Conservation (phyloP, 2,113 vertebrate species). For the Trichechus manatus region DNA sequence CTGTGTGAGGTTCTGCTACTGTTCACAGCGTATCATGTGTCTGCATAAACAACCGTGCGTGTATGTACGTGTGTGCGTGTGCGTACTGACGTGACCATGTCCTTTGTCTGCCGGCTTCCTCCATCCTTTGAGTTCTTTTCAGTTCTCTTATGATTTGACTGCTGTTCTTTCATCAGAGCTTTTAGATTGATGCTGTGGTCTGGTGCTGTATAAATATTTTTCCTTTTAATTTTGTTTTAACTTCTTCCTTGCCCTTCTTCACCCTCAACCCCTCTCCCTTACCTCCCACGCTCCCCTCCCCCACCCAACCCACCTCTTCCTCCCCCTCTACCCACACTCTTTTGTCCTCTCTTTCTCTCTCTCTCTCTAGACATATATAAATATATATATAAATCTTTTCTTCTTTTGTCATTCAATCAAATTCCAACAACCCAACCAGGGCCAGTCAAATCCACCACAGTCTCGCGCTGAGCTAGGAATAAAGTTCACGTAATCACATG, state of each 20-base stretch:
- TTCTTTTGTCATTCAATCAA: constrained; percentile 95
- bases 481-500: constrained; percentile 94
- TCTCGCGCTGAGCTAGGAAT: constrained; percentile 93
- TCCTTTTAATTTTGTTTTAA: constrained; percentile 80
- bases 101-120: constrained; percentile 84
- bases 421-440: constrained; percentile 93
- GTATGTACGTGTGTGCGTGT: constrained; percentile 68
- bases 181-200: constrained; percentile 90
- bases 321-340: constrained; percentile 83
- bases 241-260: constrained; percentile 78
- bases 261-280: constrained; percentile 65
- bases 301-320: constrained; percentile 71
- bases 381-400: constrained; percentile 92
- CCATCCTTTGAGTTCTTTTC: constrained; percentile 82
- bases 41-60: constrained; percentile 86
- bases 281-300: constrained; percentile 70
- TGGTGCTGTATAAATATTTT: constrained; percentile 87
- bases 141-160: constrained; percentile 85
- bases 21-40: constrained; percentile 87
- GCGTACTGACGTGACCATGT: constrained; percentile 76
- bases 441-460: constrained; percentile 93
- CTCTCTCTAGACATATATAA: constrained; percentile 88
- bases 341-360: constrained; percentile 75
- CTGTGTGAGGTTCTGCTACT: constrained; percentile 86
- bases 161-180: constrained; percentile 88